These are phyloP conservation scores for Gadopsis bispinosus DNA, from an alignment of 2,797 vertebrate species.

Conservation along the genomic window DNA sequence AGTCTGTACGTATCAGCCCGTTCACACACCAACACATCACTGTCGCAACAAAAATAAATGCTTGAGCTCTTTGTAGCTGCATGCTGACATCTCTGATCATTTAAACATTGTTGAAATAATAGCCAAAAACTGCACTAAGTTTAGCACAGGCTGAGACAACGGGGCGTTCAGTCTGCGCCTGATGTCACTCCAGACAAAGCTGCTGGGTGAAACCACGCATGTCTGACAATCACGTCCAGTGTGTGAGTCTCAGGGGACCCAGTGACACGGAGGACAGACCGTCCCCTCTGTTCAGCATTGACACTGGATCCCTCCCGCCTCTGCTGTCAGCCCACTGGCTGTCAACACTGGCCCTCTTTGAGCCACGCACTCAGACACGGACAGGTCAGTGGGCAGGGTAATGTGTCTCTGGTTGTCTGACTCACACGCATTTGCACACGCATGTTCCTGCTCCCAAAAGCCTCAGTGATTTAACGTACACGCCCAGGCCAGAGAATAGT, in stretches of 20 bases:
- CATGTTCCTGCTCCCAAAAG: slow-evolving; percentile 57
- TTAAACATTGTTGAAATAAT: slow-evolving; percentile 13
- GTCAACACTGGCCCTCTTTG: slow-evolving; percentile 74
- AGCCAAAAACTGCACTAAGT: slow-evolving; percentile 40
- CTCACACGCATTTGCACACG: slow-evolving; percentile 52
- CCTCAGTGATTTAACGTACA: slow-evolving; percentile 71
- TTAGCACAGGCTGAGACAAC: slow-evolving; percentile 62
- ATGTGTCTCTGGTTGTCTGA: slow-evolving; percentile 63
- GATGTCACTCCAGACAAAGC: slow-evolving; percentile 77
- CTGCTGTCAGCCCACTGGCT: slow-evolving; percentile 71
- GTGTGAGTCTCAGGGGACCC: slow-evolving; percentile 66
- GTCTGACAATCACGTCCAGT: slow-evolving; percentile 77
- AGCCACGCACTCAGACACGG: slow-evolving; percentile 67
- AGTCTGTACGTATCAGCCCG: not conserved
- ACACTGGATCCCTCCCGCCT: slow-evolving; percentile 68
- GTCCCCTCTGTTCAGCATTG: slow-evolving; percentile 68
- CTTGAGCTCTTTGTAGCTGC: slow-evolving; percentile 21
- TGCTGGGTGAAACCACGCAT: slow-evolving; percentile 59
- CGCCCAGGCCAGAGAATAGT: slow-evolving; percentile 77
- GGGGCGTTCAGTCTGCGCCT: slow-evolving; percentile 63
- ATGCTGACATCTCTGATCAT: slow-evolving; percentile 45
- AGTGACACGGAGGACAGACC: slow-evolving; percentile 74
- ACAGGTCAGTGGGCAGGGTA: slow-evolving; percentile 62
- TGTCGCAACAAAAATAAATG: slow-evolving; percentile 11
- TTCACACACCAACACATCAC: slow-evolving; percentile 15